Percentiles rank a stretch among this genome's conserved stretches.
Evolutionary conservation across 2,797 vertebrate genomes (phyloP).

Genomic region (Xyrichtys novacula): DNA sequence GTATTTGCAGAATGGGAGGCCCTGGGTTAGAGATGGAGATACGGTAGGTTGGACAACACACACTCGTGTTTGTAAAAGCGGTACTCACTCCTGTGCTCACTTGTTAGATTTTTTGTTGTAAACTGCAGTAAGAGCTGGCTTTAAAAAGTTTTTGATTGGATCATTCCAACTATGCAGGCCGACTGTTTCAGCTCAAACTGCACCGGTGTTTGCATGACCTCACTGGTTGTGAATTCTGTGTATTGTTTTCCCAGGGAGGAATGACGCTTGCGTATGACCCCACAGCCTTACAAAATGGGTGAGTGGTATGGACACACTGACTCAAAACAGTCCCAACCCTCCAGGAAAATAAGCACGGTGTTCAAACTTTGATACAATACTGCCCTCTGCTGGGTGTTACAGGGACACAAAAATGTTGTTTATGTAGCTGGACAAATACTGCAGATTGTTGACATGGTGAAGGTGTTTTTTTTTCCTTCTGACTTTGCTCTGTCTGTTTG

Average conservation of each 20-base stretch:
- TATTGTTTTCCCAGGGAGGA: constrained; percentile 87
- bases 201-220: constrained; percentile 65
- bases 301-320: constrained; percentile 74
- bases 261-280: constrained; percentile 97
- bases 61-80: constrained; percentile 1
- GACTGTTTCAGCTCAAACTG: constrained; percentile 33
- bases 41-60: constrained; percentile 79
- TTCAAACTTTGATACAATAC: constrained; percentile 17
- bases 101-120: not conserved
- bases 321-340: constrained; percentile 76
- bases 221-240: constrained; percentile 72
- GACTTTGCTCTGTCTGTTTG: constrained; percentile 44
- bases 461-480: constrained; percentile 26
- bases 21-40: constrained; percentile 92
- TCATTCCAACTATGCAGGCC: not conserved
- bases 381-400: constrained; percentile 65
- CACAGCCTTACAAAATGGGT: constrained; percentile 94
- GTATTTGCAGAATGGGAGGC: constrained; percentile 91
- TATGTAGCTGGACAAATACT: not conserved
- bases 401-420: constrained; percentile 10
- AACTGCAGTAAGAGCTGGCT: not conserved
- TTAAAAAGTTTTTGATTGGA: constrained; percentile 6
- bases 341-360: constrained; percentile 38
- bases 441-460: constrained; percentile 10
- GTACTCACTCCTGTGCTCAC: not conserved